phyloP scores from a whole-genome alignment of 2,888 invertebrate species.

The Brachylomia viminalis region DNA sequence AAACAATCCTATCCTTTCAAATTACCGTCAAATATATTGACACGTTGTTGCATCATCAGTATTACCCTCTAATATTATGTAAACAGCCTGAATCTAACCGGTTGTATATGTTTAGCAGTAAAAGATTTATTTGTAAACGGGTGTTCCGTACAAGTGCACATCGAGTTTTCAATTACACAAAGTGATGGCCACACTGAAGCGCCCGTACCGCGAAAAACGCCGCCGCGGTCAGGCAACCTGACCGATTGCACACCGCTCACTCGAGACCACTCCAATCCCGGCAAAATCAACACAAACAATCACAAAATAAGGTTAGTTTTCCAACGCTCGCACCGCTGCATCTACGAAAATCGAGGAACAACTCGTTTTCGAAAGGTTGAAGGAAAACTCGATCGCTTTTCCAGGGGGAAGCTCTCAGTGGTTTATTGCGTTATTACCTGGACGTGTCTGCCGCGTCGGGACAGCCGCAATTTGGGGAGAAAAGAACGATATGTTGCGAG shows the following conservation, averaged over 20 bases:
- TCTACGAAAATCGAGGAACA: slow-evolving; percentile 82
- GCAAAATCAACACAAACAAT: slow-evolving; percentile 78
- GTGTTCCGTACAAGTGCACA: slow-evolving; percentile 87
- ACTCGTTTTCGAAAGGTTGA: slow-evolving; percentile 88
- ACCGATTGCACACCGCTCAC: slow-evolving; percentile 84
- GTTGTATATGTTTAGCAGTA: slow-evolving; percentile 69
- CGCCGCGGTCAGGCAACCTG: slow-evolving; percentile 84
- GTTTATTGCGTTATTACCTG: slow-evolving; percentile 91
- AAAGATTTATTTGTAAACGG: slow-evolving; percentile 86
- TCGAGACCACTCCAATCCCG: slow-evolving; percentile 66
- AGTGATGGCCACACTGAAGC: slow-evolving; percentile 85
- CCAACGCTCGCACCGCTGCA: slow-evolving; percentile 69
- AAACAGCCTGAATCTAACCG: slow-evolving; percentile 46
- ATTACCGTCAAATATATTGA: background rate
- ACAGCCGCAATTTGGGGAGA: slow-evolving; percentile 89
- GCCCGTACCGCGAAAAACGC: slow-evolving; percentile 86
- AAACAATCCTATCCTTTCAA: background rate
- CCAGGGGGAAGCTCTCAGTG: slow-evolving; percentile 89
- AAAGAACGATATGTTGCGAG: slow-evolving; percentile 89
- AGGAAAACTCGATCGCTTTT: slow-evolving; percentile 90
- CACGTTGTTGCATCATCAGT: background rate
- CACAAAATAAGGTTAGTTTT: slow-evolving; percentile 82
- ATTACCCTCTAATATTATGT: slow-evolving; percentile 29
- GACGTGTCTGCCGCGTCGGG: slow-evolving; percentile 88
- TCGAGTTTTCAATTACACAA: slow-evolving; percentile 90